A percentile compares a stretch with the other conserved stretches of the same genome.
These are phyloP conservation scores for Leptonema lineaticorne DNA, from an alignment of 1,140 invertebrate species.

Conservation along the genomic window DNA sequence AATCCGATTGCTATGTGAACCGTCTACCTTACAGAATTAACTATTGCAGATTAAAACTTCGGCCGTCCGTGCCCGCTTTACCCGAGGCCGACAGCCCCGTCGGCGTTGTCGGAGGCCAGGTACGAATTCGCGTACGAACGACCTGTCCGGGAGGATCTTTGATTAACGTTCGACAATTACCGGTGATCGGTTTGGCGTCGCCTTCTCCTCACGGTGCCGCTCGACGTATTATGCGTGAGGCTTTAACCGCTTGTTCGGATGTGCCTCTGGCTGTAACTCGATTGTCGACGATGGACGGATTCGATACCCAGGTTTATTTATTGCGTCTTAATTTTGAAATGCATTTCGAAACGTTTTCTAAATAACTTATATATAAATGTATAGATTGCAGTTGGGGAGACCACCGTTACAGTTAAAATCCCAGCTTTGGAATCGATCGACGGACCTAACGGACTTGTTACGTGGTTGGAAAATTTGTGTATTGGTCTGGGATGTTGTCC, in stretches of 20 bases:
- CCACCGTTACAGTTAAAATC: slow-evolving; percentile 53
- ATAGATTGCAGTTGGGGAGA: slow-evolving; percentile 49
- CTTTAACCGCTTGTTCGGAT: slow-evolving; percentile 37
- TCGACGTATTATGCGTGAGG: slow-evolving; percentile 35
- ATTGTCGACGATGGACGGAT: slow-evolving; percentile 27
- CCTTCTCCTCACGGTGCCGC: slow-evolving; percentile 43
- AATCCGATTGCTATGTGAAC: too few species aligned
- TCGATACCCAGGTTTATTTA: slow-evolving; percentile 31
- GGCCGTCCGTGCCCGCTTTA: slow-evolving; percentile 35
- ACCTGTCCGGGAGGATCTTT: slow-evolving; percentile 25
- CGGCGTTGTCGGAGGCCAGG: slow-evolving; percentile 38
- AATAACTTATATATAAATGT: slow-evolving; percentile 31
- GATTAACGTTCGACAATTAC: slow-evolving; percentile 10
- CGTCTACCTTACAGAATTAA: too few species aligned
- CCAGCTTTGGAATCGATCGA: slow-evolving; percentile 50
- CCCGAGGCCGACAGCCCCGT: slow-evolving; percentile 42
- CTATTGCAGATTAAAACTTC: slow-evolving; percentile 44
- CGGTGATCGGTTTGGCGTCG: slow-evolving; percentile 7
- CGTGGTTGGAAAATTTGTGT: slow-evolving; percentile 52
- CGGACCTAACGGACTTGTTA: slow-evolving; percentile 49
- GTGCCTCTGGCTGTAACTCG: slow-evolving; percentile 45
- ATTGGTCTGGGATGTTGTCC: slow-evolving; percentile 50
- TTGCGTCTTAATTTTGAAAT: slow-evolving; percentile 7
- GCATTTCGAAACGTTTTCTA: neutral
- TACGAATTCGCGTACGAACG: slow-evolving; percentile 29